A percentile compares a stretch with the other conserved stretches of the same genome.
Evolutionary conservation across 2,797 vertebrate genomes (phyloP).

Genomic region (Anguilla anguilla): DNA sequence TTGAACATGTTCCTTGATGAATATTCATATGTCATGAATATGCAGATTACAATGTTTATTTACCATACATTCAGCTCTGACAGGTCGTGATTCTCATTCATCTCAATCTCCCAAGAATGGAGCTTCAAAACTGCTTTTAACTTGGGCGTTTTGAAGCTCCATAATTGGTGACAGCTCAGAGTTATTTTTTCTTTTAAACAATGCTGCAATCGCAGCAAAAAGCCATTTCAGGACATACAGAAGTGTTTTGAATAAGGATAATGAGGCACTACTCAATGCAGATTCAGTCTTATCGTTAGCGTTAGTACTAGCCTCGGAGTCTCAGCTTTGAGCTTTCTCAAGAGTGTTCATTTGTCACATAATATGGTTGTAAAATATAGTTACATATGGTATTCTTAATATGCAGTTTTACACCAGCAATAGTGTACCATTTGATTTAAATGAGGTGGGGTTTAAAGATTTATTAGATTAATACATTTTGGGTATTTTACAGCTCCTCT

Average conservation of each 20-base stretch:
- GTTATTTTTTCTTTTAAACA: not conserved
- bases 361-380: not conserved
- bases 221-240: not conserved
- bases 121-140: not conserved
- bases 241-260: not conserved
- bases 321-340: not conserved
- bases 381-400: not conserved
- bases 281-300: not conserved
- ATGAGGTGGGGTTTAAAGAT: not conserved
- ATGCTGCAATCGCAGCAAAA: not conserved
- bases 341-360: not conserved
- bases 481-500: not conserved
- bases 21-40: not conserved
- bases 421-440: not conserved
- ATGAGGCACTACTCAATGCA: not conserved
- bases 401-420: not conserved
- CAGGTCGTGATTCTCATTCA: not conserved
- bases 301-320: not conserved
- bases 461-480: not conserved
- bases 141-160: not conserved
- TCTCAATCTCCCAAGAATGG: not conserved
- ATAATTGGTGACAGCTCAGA: not conserved
- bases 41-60: not conserved
- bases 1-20: not conserved
- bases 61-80: not conserved